Evolutionary conservation across 2,888 invertebrate species (phyloP).

Genomic region (Zaprionus bogoriensis): DNA sequence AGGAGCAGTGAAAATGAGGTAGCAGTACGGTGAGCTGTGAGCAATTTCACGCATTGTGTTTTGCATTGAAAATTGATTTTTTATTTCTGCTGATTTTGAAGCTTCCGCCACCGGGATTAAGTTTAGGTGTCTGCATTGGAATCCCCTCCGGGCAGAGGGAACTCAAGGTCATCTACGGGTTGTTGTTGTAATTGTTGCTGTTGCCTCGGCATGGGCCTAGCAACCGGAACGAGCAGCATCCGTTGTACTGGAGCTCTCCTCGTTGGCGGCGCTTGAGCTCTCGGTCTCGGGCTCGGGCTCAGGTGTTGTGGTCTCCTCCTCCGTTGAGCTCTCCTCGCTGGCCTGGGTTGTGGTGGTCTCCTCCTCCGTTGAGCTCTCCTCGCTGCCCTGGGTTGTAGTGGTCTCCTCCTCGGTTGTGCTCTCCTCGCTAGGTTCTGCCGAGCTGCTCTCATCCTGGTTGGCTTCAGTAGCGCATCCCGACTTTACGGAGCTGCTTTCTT

Average conservation of each 20-base stretch:
- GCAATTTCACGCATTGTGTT: conserved; percentile 10
- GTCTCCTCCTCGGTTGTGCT: not conserved
- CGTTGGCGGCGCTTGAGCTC: not conserved
- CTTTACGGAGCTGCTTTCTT: not conserved
- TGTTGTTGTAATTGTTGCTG: not conserved
- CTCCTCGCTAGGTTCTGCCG: too few relatives aligned
- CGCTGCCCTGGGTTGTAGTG: too few relatives aligned
- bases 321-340: not conserved
- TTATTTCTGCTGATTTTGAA: conserved; percentile 15
- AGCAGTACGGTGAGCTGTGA: too few relatives aligned
- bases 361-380: not conserved
- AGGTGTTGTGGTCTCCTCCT: not conserved
- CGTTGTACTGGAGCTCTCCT: not conserved
- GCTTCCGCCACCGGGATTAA: conserved; percentile 13
- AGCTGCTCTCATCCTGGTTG: not conserved
- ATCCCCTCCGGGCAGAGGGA: not conserved
- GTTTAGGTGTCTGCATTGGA: not conserved
- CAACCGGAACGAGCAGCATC: not conserved
- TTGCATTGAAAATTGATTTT: conserved; percentile 15
- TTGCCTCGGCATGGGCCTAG: not conserved
- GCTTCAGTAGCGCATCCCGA: not conserved
- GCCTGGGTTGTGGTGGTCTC: not conserved
- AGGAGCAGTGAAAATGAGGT: conserved; percentile 25
- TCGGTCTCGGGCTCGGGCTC: not conserved
- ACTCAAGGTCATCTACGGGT: not conserved